Base-by-base conservation (phyloP, 2,888 invertebrate species). In the Malacosoma neustria region DNA sequence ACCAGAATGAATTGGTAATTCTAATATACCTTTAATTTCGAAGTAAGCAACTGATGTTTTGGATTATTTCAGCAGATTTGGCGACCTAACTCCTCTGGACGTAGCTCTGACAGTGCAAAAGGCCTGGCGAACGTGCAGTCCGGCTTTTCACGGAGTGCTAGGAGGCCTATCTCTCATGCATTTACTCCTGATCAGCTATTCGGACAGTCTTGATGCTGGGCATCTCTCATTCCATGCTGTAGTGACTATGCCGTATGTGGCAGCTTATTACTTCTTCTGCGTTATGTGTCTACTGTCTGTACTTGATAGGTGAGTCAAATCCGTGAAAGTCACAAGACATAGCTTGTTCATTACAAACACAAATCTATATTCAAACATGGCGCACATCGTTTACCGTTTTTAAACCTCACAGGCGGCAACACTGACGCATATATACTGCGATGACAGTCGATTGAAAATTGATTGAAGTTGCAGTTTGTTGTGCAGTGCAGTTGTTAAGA, bases 161-260 rank as follows among this genome's bases (percentile, higher is more conserved):
- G 90, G 87, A 0, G 90, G 90, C 0, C 45, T 90, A 11, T 84
- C 88, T 0, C 61, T 90, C 13, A 87, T 89, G 64, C 90, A 90
- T 46, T 77, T 88, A 30, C 71, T 89, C 1, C 81, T 89, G 6
- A 79, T 90, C 49, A 80, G 87, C 47, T 86, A 86, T 43, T 88
- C 88, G 0, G 81, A 87, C 32, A 70, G 74, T 1, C 37, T 85
- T 38, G 86, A 82, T 29, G 81, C 81, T 0, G 79, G 76, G 0
- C 87, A 87, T 15, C 50, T 86, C 12, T 77, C 85, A 0, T 86
- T 87, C 54, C 87, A 86, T 31, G 72, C 85, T 0, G 75, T 80
- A 0, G 77, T 85, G 31, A 84, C 86, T 0, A 82, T 84, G 81
- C 87, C 87, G 0, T 87, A 86, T 37, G 86, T 85, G 1, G 86